These are phyloP conservation scores for Seriola aureovittata DNA, from an alignment of 2,113 vertebrate genomes.

Conservation along the genomic window DNA sequence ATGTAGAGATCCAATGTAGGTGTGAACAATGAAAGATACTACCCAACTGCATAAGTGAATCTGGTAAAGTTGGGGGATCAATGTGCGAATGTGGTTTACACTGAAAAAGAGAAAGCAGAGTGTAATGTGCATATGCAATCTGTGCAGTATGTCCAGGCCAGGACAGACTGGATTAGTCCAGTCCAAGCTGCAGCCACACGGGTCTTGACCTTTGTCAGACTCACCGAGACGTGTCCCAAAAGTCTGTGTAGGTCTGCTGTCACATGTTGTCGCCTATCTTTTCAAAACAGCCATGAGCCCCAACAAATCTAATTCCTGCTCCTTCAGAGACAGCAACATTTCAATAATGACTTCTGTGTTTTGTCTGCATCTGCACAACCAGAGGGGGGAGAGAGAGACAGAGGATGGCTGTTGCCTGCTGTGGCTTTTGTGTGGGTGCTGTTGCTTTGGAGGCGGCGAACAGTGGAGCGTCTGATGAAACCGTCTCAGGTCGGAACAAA, in stretches of 20 bases:
- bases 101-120: background rate
- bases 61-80: background rate
- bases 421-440: constrained; percentile 78
- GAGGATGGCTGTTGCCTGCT: constrained; percentile 66
- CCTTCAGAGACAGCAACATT: constrained; percentile 72
- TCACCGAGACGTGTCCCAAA: constrained; percentile 32
- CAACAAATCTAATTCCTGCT: constrained; percentile 80
- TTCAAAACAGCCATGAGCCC: constrained; percentile 67
- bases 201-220: constrained; percentile 65
- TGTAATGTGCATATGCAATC: background rate
- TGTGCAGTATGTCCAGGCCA: background rate
- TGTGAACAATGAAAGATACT: background rate
- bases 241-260: constrained; percentile 45
- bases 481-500: constrained; percentile 76
- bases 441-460: constrained; percentile 71
- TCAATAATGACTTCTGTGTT: constrained; percentile 82
- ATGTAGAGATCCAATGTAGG: background rate
- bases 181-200: constrained; percentile 23
- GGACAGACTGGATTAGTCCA: background rate
- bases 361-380: constrained; percentile 73
- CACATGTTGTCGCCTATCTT: constrained; percentile 60
- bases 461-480: constrained; percentile 69
- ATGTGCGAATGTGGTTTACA: background rate
- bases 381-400: constrained; percentile 29
- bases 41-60: background rate